Base-by-base conservation (phyloP, 1,140 invertebrate species). In the Achatina immaculata region DNA sequence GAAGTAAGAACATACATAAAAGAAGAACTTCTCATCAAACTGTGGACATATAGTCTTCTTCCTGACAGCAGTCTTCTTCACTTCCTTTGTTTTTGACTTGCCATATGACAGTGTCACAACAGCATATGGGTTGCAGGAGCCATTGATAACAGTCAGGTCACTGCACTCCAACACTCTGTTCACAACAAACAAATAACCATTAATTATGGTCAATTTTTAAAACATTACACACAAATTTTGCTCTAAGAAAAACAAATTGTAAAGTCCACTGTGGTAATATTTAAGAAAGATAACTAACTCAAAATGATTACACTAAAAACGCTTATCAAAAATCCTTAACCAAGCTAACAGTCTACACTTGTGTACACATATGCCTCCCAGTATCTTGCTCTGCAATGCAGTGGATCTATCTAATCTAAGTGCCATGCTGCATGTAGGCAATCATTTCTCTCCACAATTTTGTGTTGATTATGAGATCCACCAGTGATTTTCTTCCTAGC, bases 21-120 rank as follows among this genome's bases (percentile, higher is more conserved):
- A 97, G 87, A 94, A 93, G 91, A 97, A 96, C 81, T 94, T 94
- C 92, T 98, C 96, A 89, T 97, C 95, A 91, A 96, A 98, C 86
- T 95, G 94, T 36, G 96, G 96, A 89, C 94, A 95, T 82, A 95
- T 94, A 68, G 96, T 97, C 93, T 97, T 97, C 92, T 96, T 97
- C 88, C 94, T 95, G 65, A 95, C 94, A 92, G 95, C 96, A 24
- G 96, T 97, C 86, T 95, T 94, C 89, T 95, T 95, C n/a, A 94
- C 94, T 83, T 96, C 94, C 90, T 95, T 95, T 82, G 94, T 78
- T 34, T 94, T 82, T 0, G 91, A 69, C 95, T 96, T 86, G 94
- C 86, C 85, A 91, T 96, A 96, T 43, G 94, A 92, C 69, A 97
- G 94, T 43, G 95, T 95, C 83, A 96, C 94, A 80, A 94, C 93